These are phyloP conservation scores for Matsumyia berberina DNA, from an alignment of 2,888 invertebrate genomes.

Conservation along the genomic window DNA sequence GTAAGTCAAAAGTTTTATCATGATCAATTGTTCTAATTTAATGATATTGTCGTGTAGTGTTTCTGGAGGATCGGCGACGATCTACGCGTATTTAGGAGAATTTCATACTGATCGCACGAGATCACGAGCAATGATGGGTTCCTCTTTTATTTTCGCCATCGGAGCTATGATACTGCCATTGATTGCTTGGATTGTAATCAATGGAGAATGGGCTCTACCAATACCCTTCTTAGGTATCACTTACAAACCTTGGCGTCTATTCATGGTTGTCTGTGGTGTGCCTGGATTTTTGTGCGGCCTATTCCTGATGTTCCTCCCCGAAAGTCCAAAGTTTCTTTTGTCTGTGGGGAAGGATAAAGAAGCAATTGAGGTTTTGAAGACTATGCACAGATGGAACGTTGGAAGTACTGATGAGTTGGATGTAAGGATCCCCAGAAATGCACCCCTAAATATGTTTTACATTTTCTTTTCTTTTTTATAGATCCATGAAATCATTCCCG, in stretches of 20 bases:
- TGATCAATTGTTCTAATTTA: not conserved
- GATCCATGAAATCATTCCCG: slow-evolving; percentile 78
- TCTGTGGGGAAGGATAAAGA: slow-evolving; percentile 78
- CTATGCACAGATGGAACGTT: slow-evolving; percentile 79
- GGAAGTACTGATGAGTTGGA: slow-evolving; percentile 76
- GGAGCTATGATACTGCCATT: slow-evolving; percentile 81
- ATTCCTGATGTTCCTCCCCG: slow-evolving; percentile 79
- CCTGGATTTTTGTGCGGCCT: slow-evolving; percentile 80
- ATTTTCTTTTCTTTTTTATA: slow-evolving; percentile 23
- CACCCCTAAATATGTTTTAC: too few relatives aligned
- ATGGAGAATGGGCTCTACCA: slow-evolving; percentile 80
- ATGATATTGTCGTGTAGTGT: slow-evolving; percentile 77
- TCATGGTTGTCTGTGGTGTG: slow-evolving; percentile 80
- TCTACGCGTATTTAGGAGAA: slow-evolving; percentile 85
- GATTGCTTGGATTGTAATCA: slow-evolving; percentile 81
- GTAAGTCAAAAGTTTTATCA: slow-evolving; percentile 82
- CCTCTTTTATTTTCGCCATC: slow-evolving; percentile 81
- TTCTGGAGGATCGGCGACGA: slow-evolving; percentile 85
- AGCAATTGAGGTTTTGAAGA: slow-evolving; percentile 79
- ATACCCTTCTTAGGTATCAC: slow-evolving; percentile 79
- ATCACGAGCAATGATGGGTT: slow-evolving; percentile 83
- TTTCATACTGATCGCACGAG: slow-evolving; percentile 84
- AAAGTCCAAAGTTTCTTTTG: slow-evolving; percentile 82
- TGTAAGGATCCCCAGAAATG: slow-evolving; percentile 59
- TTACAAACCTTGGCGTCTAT: slow-evolving; percentile 82